A percentile compares a stretch with the other conserved stretches of the same genome.
These are phyloP conservation scores for human DNA, from an alignment of 2,113 vertebrate genomes.

Conservation along the genomic window DNA sequence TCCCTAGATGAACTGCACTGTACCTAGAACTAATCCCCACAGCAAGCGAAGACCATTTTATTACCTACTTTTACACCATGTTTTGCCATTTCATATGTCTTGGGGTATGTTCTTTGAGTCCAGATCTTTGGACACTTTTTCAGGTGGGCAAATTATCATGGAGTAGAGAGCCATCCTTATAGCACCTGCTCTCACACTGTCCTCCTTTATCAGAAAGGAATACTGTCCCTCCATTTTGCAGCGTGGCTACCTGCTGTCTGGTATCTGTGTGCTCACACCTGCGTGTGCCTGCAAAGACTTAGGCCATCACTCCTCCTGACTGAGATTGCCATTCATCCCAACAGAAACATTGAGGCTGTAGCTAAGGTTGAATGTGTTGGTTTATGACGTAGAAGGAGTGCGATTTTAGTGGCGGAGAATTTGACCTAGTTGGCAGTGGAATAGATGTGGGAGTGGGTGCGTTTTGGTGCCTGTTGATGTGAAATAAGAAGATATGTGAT, in stretches of 20 bases:
- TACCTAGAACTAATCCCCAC: background rate
- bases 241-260: background rate
- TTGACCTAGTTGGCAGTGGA: background rate
- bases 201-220: background rate
- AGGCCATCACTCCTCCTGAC: background rate
- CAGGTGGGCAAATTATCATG: background rate
- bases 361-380: background rate
- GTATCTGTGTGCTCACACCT: background rate
- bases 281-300: background rate
- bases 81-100: background rate
- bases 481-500: background rate
- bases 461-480: background rate
- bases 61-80: background rate
- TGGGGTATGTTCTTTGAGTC: background rate
- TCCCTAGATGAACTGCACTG: background rate
- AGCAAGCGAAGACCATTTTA: background rate
- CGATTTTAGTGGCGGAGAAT: background rate
- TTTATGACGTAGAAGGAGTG: background rate
- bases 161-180: background rate
- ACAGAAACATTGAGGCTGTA: background rate
- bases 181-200: background rate
- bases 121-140: background rate
- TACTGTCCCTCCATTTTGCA: background rate
- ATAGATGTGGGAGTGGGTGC: background rate
- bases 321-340: background rate